A percentile compares a stretch with the other conserved stretches of the same genome.
Evolutionary conservation across 2,797 vertebrate genomes (phyloP).

Genomic region (Ctenochaetus hawaiiensis): DNA sequence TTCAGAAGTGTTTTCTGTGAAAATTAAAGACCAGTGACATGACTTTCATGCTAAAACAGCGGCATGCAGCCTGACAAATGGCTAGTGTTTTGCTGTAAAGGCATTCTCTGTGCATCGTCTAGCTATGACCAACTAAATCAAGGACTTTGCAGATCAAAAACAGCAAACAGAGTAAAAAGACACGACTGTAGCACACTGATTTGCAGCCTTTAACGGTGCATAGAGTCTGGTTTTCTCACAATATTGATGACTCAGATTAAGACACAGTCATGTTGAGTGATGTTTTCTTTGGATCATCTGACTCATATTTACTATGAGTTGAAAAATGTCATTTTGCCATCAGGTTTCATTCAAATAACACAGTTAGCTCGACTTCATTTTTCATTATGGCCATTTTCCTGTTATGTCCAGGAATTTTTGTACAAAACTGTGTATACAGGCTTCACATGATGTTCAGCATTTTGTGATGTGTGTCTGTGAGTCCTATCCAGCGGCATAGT

Average conservation of each 20-base stretch:
- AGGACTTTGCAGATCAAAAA: neutral
- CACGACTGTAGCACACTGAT: neutral
- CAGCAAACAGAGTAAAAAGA: neutral
- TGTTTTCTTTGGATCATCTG: neutral
- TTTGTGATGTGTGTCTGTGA: too few species aligned
- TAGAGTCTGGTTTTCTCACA: neutral
- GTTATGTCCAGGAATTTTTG: too few species aligned
- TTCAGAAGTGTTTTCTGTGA: constrained; percentile 49
- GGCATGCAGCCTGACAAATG: constrained; percentile 2
- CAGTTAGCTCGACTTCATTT: too few species aligned
- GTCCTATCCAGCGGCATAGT: too few species aligned
- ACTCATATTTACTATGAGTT: neutral
- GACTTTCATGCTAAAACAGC: constrained; percentile 39
- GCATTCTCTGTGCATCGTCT: neutral
- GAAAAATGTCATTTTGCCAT: neutral
- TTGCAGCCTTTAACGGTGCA: neutral
- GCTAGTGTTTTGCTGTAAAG: constrained; percentile 8
- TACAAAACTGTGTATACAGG: too few species aligned
- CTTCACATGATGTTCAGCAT: too few species aligned
- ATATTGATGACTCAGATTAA: neutral
- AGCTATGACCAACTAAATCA: neutral
- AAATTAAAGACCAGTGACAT: constrained; percentile 47
- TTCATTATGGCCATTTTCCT: too few species aligned
- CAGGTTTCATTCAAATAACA: neutral
- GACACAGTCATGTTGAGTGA: neutral